Percentiles rank a stretch among this genome's conserved stretches.
Evolutionary conservation across 2,888 invertebrate species (phyloP).

Genomic region (Caenorhabditis sp.): DNA sequence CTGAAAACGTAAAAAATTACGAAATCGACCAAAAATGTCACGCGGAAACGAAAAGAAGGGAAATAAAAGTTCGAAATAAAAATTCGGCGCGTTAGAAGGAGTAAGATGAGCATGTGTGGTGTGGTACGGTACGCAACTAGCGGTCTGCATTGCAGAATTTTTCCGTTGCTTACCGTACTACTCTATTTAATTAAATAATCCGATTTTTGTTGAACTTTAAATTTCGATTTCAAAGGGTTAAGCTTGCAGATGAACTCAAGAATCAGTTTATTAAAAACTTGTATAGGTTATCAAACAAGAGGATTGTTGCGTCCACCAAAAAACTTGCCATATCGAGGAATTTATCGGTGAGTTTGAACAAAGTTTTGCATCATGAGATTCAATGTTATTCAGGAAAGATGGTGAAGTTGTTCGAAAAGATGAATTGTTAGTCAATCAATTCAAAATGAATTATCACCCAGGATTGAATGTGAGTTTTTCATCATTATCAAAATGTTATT

Average conservation of each 20-base stretch:
- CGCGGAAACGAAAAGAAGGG: conserved; percentile 2
- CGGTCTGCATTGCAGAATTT: conserved; percentile 14
- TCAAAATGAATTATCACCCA: conserved; percentile 69
- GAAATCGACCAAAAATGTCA: background rate
- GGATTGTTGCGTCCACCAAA: conserved; percentile 58
- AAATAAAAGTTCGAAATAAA: conserved; percentile 19
- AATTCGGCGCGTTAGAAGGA: conserved; percentile 20
- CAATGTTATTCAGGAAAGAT: conserved; percentile 38
- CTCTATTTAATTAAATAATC: background rate
- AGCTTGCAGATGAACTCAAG: conserved; percentile 33
- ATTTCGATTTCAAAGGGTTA: background rate
- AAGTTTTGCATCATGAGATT: background rate
- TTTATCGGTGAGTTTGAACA: conserved; percentile 51
- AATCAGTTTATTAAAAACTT: background rate
- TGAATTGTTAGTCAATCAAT: conserved; percentile 67
- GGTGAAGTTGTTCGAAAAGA: conserved; percentile 58
- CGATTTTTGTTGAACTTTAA: background rate
- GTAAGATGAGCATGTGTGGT: conserved; percentile 28
- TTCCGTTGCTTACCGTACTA: conserved; percentile 24
- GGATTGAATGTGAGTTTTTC: conserved; percentile 68
- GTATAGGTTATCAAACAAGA: conserved; percentile 27
- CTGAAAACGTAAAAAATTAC: conserved; percentile 8
- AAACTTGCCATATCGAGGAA: conserved; percentile 67
- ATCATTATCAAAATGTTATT: background rate
- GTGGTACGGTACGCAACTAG: conserved; percentile 18